Evolutionary conservation across 2,888 invertebrate species (phyloP), one percentile per base, ranked within the genome.

Genomic region (Mythimna pallens): DNA sequence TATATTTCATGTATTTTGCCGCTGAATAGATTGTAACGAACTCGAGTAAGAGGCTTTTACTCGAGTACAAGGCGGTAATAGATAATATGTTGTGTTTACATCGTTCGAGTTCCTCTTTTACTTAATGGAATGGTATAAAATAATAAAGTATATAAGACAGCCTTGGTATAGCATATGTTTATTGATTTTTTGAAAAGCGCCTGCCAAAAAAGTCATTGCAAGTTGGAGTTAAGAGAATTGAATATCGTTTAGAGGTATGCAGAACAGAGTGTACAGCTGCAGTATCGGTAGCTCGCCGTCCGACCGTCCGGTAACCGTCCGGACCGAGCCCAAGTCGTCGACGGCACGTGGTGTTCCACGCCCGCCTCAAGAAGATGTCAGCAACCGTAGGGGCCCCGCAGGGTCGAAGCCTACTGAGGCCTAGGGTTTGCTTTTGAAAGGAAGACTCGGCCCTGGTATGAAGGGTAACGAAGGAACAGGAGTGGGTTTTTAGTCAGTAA

Each of bases 1-100:
- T 61, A 43, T 57, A 62, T 80, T 73, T 66, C 58, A 73, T 52
- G 55, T 73, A 55, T 76, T 73, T 79, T 65, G 61, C 52, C 30
- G n/a, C 74, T 58, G 65, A 73, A 76, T 61, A 55, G 61, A 76
- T 59, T 72, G 65, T 72, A 57, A 36, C 57, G 55, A 52, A 73
- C 34, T 57, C 52, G 52, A 64, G 36, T 59, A 71, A 59, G 57
- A 67, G 36, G 55, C 14, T 5, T 47, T 47, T 47, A 47, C 20
- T 47, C 6, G 17, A 47, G 47, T 47, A 75, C 9, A 40, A 17
- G 25, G 43, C 50, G 55, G 50, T 50, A 62, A 73, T 57, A 80
- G 12, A 47, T 65, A 36, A 63, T 80, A 66, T 30, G 20, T 54
- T 74, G 47, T 30, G 30, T 57, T 52, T 65, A 40, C 14, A 47